Evolutionary conservation across 1,140 invertebrate species (phyloP), one percentile per base, ranked within the genome.

Genomic region (Kradibia gibbosae): DNA sequence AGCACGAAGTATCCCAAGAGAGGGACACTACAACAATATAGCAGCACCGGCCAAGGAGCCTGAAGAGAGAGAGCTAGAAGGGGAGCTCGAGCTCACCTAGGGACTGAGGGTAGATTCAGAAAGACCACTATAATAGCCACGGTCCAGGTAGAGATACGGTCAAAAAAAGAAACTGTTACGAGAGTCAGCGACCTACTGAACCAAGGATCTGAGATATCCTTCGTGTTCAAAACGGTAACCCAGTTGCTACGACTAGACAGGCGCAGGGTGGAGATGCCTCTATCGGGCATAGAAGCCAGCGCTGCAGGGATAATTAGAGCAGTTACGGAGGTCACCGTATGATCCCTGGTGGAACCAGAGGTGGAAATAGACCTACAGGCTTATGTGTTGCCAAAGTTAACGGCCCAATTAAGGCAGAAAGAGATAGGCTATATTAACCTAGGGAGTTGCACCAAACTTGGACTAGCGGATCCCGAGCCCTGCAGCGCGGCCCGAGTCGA

Each of bases 381-480:
- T 7, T 28, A n/a, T 65, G 31, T 65, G 2, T 34, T 65, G 8
- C 60, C 60, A 2, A n/a, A 28, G 17, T 25, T 65, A 11, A 65
- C 28, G 7, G 8, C 60, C 8, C 25, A 10, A 7, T 28, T 65
- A 17, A 3, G 25, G 7, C 11, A 7, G 22, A 7, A 5, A 13
- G n/a, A 57, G 7, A 8, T 57, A 17, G 22, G 10, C 8, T 5
- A 57, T 5, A 17, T 57, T n/a, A n/a, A 72, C 28, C 42, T 25
- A 1, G 20, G 31, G 36, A 3, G 10, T 4, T 72, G 83, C 55
- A 20, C 34, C 1, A 60, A 55, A 17, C n/a, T 81, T 8, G 15
- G 7, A 13, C 73, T 85, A 13, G 83, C 83, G 0, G 85, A 84
- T 48, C 82, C 85, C 8, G 36, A 80, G 0, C 84, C 82, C 42